Percentiles rank a stretch among this genome's conserved stretches.
These are phyloP conservation scores for Crypturellus undulatus DNA, from an alignment of 2,113 vertebrate species.

Conservation along the genomic window DNA sequence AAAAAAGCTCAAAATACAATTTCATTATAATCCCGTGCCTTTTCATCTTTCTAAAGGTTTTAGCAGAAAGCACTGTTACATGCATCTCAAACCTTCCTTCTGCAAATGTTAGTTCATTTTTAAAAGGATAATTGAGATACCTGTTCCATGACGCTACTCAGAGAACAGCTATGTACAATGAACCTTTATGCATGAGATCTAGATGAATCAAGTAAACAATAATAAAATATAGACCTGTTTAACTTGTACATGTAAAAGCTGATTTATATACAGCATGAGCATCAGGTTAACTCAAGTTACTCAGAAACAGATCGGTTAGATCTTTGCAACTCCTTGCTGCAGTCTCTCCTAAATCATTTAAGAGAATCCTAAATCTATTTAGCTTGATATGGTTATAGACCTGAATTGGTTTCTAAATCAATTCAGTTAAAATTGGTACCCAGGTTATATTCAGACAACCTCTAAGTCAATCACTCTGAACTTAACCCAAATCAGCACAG, in stretches of 20 bases:
- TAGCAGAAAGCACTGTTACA: constrained; percentile 6
- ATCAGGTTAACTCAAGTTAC: background rate
- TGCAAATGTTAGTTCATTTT: constrained; percentile 70
- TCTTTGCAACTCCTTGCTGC: background rate
- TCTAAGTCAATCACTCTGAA: background rate
- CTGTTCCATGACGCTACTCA: background rate
- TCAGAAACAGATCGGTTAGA: constrained; percentile 63
- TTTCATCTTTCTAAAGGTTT: constrained; percentile 51
- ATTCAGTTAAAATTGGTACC: background rate
- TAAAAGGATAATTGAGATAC: constrained; percentile 30
- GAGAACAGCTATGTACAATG: constrained; percentile 24
- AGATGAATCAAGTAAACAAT: background rate
- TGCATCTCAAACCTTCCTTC: background rate
- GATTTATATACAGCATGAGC: constrained; percentile 1
- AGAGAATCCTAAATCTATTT: constrained; percentile 45
- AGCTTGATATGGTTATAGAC: background rate
- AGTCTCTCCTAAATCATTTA: constrained; percentile 44
- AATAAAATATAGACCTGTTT: background rate
- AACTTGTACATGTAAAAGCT: background rate
- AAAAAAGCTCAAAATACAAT: constrained; percentile 70
- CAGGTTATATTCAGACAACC: background rate
- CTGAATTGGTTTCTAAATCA: constrained; percentile 20
- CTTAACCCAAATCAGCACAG: fast-evolving
- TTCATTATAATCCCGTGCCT: constrained; percentile 56
- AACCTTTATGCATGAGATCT: background rate